Base-by-base conservation (phyloP, 2,888 invertebrate species). In the Pomacea canaliculata region DNA sequence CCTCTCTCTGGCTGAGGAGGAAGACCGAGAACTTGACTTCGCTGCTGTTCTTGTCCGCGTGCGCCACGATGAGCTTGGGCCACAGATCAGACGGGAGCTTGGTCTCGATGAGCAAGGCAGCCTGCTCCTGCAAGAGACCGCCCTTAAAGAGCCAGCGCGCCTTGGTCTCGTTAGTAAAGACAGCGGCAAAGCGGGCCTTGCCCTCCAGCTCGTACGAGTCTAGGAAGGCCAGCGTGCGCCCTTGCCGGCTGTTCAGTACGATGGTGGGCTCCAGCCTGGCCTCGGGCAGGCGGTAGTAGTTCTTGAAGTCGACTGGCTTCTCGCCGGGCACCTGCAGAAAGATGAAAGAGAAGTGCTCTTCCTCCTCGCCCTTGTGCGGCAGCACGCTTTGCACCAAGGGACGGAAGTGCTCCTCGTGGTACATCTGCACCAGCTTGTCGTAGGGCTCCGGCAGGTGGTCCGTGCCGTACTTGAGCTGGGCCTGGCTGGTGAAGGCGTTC, bases 311-410 rank as follows among this genome's bases (percentile, higher is more conserved):
- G 19, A 81, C 78, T 60, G 82, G 81, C 63, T 81, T 81, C 63
- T 81, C 80, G 7, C 70, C 71, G 10, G 62, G 65, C 65, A 82
- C 82, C 60, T 86, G 85, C 73, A 86, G 81, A 16, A 88, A 82
- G 62, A 88, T 84, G 80, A 87, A 88, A 3, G 86, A 85, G 5
- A 88, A 82, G 23, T 85, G 81, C n/a, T 83, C 84, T 71, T 87
- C 85, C 10, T 83, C 80, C 59, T 86, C 85, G 60, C 85, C 81
- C 10, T 83, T 81, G 66, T 81, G 81, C 27, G 83, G 84, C 71
- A 85, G 82, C 48, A 86, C 68, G 19, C 87, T 87, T 76, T 88
- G 87, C 10, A 85, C 85, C 16, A 85, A 79, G 1, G 87, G 87
- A 37, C 82, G 79, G 79, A 82, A 88, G 0, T 85, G 83, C 75